phyloP scores from a whole-genome alignment of 2,113 vertebrate species.

The Sapajus apella region DNA sequence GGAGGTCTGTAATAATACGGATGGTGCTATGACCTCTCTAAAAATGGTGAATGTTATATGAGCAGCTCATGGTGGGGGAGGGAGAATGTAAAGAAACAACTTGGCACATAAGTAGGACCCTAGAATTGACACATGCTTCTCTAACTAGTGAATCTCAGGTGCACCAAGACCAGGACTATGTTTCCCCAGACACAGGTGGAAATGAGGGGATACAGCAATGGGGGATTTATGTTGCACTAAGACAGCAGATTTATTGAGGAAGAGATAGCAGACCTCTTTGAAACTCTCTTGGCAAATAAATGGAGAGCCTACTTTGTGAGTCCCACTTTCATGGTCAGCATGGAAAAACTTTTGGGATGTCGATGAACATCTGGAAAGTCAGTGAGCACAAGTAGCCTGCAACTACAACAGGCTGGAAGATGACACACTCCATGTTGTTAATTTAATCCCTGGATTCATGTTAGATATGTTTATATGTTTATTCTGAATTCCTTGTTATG shows the following conservation, averaged over 20 bases:
- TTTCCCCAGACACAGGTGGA: background rate
- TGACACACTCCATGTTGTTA: background rate
- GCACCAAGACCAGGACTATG: too few species aligned
- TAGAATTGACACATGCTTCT: background rate
- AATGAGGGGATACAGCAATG: background rate
- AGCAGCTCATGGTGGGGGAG: background rate
- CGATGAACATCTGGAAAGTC: background rate
- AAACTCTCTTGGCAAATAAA: background rate
- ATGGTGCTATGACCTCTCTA: background rate
- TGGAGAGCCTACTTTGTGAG: background rate
- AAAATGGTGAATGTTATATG: background rate
- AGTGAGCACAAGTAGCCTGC: background rate
- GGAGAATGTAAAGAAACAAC: background rate
- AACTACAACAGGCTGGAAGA: background rate
- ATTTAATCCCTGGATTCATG: constrained; percentile 18
- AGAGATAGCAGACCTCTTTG: background rate
- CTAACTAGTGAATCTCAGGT: background rate
- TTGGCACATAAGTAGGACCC: background rate
- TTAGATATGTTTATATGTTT: constrained; percentile 47
- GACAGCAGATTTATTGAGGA: background rate
- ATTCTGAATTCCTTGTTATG: constrained; percentile 46
- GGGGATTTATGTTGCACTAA: background rate
- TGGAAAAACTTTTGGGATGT: background rate
- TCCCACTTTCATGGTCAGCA: background rate
- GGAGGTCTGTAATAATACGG: background rate